Percentiles rank a stretch among this genome's conserved stretches.
These are phyloP conservation scores for Apamea sordens DNA, from an alignment of 2,888 invertebrate species.

Conservation along the genomic window DNA sequence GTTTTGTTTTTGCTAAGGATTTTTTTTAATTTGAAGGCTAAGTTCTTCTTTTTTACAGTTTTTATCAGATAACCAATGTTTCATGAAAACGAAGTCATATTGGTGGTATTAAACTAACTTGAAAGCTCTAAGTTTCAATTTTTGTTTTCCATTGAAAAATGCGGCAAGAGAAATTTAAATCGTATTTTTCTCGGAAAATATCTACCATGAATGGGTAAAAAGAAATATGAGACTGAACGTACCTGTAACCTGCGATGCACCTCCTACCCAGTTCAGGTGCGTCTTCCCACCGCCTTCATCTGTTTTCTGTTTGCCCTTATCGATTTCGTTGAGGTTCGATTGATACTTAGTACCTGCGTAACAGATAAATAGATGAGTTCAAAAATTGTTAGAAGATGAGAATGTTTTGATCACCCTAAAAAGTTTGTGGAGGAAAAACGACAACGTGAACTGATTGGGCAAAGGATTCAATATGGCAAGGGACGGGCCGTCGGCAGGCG, in stretches of 20 bases:
- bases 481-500: slow-evolving; percentile 77
- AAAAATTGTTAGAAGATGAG: slow-evolving; percentile 44
- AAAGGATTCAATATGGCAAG: slow-evolving; percentile 87
- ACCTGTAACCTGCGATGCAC: slow-evolving; percentile 88
- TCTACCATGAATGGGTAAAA: not conserved
- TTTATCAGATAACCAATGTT: not conserved
- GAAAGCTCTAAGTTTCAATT: not conserved
- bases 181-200: not conserved
- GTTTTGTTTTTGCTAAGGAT: not conserved
- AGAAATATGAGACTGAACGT: slow-evolving; percentile 46
- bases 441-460: slow-evolving; percentile 80
- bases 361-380: slow-evolving; percentile 68
- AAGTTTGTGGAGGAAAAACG: slow-evolving; percentile 65
- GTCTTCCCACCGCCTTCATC: slow-evolving; percentile 90
- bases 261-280: slow-evolving; percentile 89
- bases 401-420: slow-evolving; percentile 53
- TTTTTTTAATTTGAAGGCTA: not conserved
- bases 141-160: not conserved
- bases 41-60: not conserved
- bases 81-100: not conserved
- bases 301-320: slow-evolving; percentile 94
- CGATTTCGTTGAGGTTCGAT: slow-evolving; percentile 94
- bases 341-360: slow-evolving; percentile 93
- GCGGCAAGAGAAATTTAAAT: not conserved
- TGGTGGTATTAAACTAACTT: not conserved